Percentiles rank a stretch among this genome's conserved stretches.
These are phyloP conservation scores for Triplophysa siluroides DNA, from an alignment of 2,113 vertebrate genomes.

Conservation along the genomic window DNA sequence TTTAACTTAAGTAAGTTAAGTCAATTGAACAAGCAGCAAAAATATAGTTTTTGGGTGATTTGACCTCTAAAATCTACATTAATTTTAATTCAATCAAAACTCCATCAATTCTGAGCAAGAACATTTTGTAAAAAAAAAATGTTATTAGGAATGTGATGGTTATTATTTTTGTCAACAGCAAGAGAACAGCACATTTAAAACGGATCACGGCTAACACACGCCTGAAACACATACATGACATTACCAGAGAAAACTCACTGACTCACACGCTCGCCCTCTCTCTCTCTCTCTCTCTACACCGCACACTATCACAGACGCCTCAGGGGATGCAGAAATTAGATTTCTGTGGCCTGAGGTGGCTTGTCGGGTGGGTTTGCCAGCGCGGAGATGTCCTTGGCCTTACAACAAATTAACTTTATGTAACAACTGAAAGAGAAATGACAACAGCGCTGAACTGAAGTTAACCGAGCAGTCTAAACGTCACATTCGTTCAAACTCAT, in stretches of 20 bases:
- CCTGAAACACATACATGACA: background rate
- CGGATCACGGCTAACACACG: background rate
- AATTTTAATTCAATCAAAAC: too few species aligned
- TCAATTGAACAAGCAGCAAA: too few species aligned
- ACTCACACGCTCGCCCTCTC: background rate
- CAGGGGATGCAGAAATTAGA: conserved; percentile 6
- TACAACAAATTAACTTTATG: conserved; percentile 4
- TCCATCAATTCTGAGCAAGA: too few species aligned
- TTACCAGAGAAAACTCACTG: background rate
- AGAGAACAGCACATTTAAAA: background rate
- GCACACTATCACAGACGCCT: background rate
- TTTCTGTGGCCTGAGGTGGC: background rate
- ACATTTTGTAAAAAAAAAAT: too few species aligned
- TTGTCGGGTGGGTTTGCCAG: background rate
- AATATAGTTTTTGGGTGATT: too few species aligned
- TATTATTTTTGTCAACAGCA: too few species aligned
- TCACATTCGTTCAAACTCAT: background rate
- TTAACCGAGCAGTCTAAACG: background rate
- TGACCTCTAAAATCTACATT: too few species aligned
- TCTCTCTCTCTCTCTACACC: background rate
- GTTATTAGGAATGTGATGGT: too few species aligned
- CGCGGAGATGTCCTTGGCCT: conserved; percentile 16
- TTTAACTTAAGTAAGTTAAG: too few species aligned
- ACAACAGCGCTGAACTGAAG: conserved; percentile 10
- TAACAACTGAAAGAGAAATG: conserved; percentile 25